phyloP scores from a whole-genome alignment of 92 coral and sea anemone genomes.

The Scolanthus callimorphus region DNA sequence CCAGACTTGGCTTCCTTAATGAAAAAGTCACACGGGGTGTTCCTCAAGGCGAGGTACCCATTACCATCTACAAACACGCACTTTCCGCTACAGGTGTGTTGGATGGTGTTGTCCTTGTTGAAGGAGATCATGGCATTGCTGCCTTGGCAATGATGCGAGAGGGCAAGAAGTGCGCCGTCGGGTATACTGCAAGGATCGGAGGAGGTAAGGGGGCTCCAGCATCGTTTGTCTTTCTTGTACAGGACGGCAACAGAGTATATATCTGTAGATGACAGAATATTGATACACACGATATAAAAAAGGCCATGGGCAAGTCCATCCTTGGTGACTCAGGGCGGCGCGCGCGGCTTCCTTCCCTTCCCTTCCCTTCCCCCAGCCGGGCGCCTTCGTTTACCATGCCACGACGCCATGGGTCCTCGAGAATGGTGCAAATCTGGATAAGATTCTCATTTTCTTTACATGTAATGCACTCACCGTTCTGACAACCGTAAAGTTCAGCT shows the following conservation, averaged over 20 bases:
- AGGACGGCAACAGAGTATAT: conserved; percentile 58
- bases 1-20: conserved; percentile 13
- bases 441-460: too few relatives aligned
- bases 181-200: conserved; percentile 46
- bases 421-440: too few relatives aligned
- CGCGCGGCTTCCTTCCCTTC: too few relatives aligned
- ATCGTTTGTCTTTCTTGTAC: conserved; percentile 47
- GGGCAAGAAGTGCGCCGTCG: conserved; percentile 51
- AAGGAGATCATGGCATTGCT: conserved; percentile 68
- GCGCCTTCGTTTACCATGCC: too few relatives aligned
- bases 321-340: too few relatives aligned
- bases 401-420: too few relatives aligned
- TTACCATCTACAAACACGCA: conserved; percentile 46
- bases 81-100: conserved; percentile 76
- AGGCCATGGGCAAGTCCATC: too few relatives aligned
- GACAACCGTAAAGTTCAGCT: conserved; percentile 71
- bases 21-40: conserved; percentile 50
- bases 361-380: too few relatives aligned
- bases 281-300: too few relatives aligned
- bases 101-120: conserved; percentile 42
- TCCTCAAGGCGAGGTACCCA: conserved; percentile 34
- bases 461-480: conserved; percentile 54
- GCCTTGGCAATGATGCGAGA: conserved; percentile 56
- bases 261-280: conserved; percentile 42
- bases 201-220: conserved; percentile 62